A percentile compares a stretch with the other conserved stretches of the same genome.
phyloP scores from a whole-genome alignment of 2,113 vertebrate species.

The Varanus komodoensis region DNA sequence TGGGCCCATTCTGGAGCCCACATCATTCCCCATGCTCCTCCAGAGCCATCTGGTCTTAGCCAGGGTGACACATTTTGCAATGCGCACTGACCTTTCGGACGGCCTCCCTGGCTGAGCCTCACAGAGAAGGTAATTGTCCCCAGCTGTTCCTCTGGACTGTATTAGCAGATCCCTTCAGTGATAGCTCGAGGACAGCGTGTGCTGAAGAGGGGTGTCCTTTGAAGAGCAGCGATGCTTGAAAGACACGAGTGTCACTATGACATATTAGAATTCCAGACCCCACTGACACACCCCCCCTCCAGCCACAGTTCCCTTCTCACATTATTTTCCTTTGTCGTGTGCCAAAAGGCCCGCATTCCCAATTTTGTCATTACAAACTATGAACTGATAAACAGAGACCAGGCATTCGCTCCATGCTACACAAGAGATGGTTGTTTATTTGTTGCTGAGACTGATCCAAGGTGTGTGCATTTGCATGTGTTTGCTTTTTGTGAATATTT shows the following conservation, averaged over 20 bases:
- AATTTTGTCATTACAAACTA: not conserved
- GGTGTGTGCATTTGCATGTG: too few relatives aligned
- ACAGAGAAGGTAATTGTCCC: conserved; percentile 35
- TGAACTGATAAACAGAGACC: not conserved
- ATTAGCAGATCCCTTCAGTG: conserved; percentile 34
- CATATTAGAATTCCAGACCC: not conserved
- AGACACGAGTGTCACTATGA: not conserved
- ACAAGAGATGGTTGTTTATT: not conserved
- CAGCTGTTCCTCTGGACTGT: conserved; percentile 44
- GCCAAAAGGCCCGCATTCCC: not conserved
- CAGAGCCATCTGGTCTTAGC: not conserved
- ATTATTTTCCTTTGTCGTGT: not conserved
- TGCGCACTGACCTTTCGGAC: not conserved
- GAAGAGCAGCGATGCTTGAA: not conserved
- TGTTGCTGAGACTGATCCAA: not conserved
- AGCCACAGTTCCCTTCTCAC: too few relatives aligned
- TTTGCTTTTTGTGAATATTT: not conserved
- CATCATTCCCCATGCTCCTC: not conserved
- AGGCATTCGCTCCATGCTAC: not conserved
- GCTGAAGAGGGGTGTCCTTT: conserved; percentile 1
- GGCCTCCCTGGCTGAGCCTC: conserved; percentile 33
- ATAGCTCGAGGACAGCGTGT: conserved; percentile 11
- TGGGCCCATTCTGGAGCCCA: not conserved
- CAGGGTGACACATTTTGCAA: conserved; percentile 13
- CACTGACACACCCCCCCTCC: not conserved